Conservation (phyloP, 1,140 invertebrate species). For the Drosophila subpulchrella region DNA sequence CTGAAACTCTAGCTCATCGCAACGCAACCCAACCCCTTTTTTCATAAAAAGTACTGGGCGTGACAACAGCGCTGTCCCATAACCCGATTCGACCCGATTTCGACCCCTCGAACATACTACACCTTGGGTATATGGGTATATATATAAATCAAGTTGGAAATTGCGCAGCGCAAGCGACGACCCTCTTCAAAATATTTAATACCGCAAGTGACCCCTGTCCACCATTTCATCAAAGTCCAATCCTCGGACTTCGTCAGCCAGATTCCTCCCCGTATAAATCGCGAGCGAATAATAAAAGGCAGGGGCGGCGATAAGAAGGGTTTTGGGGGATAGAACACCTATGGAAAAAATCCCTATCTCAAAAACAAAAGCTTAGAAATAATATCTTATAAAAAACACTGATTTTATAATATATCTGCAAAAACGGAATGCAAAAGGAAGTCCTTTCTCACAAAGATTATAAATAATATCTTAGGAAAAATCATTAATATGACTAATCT, state of each 20-base stretch:
- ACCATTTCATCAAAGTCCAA: constrained; percentile 62
- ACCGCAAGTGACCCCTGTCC: constrained; percentile 79
- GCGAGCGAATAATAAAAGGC: neutral
- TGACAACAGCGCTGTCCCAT: constrained; percentile 54
- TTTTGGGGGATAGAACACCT: neutral
- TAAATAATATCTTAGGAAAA: no score
- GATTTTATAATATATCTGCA: no score
- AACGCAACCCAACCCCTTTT: constrained; percentile 3
- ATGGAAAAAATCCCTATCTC: no score
- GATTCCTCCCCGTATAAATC: neutral
- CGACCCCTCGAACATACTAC: neutral
- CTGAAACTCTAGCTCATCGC: neutral
- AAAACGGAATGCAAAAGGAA: no score
- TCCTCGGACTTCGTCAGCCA: constrained; percentile 21
- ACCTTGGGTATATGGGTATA: neutral
- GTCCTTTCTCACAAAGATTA: no score
- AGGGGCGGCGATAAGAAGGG: neutral
- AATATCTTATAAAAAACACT: no score
- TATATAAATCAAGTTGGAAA: constrained; percentile 71
- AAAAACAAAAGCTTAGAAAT: no score
- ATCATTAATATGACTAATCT: no score
- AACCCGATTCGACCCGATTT: constrained; percentile 4
- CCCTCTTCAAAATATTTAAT: constrained; percentile 82
- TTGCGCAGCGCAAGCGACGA: constrained; percentile 52
- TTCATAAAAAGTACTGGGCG: constrained; percentile 51